Base-by-base conservation (phyloP, 2,797 vertebrate species). In the Sternarchorhynchus goeldii region DNA sequence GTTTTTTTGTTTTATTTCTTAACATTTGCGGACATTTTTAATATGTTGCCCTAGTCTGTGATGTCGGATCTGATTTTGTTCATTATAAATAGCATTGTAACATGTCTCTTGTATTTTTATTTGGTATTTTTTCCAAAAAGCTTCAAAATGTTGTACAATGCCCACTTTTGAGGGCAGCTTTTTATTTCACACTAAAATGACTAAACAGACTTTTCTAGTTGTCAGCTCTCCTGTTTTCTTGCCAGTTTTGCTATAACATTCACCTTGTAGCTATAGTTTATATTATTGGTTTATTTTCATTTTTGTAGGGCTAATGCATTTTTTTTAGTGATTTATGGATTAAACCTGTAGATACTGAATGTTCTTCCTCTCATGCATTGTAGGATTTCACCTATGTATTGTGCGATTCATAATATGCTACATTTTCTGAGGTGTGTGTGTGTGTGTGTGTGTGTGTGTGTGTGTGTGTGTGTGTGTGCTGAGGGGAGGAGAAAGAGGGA, bases 41-140 rank as follows among this genome's bases (percentile, higher is more conserved):
- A 29, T 53, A 62, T 77, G 60, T 76, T 76, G 71, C 63, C 72
- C 71, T 81, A 60, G 50, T 74, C 82, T 81, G 81, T 86, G 67
- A 81, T 79, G 77, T 84, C 64, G 79, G 34, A 67, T 76, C 56
- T 71, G 56, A 75, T 81, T 83, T 79, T 72, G 65, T 83, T 92
- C 84, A 78, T 83, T 91, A 89, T 90, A 90, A 89, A 87, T 86
- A 87, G 85, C 87, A 89, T 92, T 91, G 90, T 92, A 91, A 89
- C 80, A 60, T 88, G 88, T 91, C 83, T 90, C 85, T 87, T 89
- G 80, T 86, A 88, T 90, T 79, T 81, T 83, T 87, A 85, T 68
- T 75, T 86, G 85, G 71, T 78, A 62, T 53, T 82, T 56, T 82
- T 81, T 78, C 74, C 73, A 75, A 67, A 77, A 78, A 76, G 77